phyloP scores from a whole-genome alignment of 2,113 vertebrate genomes.

The Crypturellus undulatus region DNA sequence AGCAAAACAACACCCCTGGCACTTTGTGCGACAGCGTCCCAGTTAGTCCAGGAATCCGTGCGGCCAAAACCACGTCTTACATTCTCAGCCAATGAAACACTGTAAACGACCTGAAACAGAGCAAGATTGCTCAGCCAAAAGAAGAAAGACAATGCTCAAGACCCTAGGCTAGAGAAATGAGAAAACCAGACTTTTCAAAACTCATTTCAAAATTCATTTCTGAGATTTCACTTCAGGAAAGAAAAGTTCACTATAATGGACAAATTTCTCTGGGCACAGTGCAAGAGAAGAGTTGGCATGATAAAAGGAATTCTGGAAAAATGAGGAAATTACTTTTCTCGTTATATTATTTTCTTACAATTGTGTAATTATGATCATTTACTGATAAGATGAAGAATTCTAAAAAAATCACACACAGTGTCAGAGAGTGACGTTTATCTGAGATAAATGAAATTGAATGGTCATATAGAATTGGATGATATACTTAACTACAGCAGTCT shows the following conservation, averaged over 20 bases:
- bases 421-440: neutral
- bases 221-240: neutral
- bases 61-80: constrained; percentile 58
- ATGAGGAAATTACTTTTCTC: neutral
- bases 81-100: constrained; percentile 69
- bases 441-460: neutral
- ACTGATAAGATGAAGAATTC: neutral
- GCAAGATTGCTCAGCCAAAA: neutral
- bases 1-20: constrained; percentile 13
- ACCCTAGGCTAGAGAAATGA: neutral
- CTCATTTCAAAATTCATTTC: neutral
- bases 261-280: neutral
- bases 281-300: neutral
- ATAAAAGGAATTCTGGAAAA: neutral
- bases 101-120: neutral
- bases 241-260: neutral
- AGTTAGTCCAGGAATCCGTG: neutral
- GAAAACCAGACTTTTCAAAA: neutral
- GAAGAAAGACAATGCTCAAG: neutral
- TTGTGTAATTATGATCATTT: neutral
- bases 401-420: neutral
- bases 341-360: neutral
- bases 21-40: constrained; percentile 36
- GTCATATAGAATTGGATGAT: neutral
- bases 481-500: neutral